Evolutionary conservation across 2,888 invertebrate genomes (phyloP).

Genomic region (Eudasyphora cyanicolor): DNA sequence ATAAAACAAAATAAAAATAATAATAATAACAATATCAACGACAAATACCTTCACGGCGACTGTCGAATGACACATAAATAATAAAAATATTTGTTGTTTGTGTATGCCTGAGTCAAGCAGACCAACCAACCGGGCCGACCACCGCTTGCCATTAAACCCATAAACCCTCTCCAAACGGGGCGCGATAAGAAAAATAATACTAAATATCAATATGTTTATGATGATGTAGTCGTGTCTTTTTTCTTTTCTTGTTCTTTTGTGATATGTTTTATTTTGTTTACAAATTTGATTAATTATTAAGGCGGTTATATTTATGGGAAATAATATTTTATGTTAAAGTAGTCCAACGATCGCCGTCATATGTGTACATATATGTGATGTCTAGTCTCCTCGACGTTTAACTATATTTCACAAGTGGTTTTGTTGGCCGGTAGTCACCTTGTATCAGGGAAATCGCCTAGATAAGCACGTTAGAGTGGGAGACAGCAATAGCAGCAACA

Average conservation of each 20-base stretch:
- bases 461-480: not conserved
- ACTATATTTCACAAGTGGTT: constrained; percentile 20
- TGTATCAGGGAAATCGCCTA: not conserved
- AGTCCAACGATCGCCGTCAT: not conserved
- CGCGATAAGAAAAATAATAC: constrained; percentile 2
- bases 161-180: not conserved
- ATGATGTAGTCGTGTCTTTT: no score
- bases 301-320: constrained; percentile 5
- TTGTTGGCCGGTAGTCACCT: not conserved
- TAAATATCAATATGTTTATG: not conserved
- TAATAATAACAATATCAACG: not conserved
- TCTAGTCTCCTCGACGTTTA: not conserved
- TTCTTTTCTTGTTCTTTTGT: not conserved
- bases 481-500: not conserved
- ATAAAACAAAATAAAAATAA: constrained; percentile 9
- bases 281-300: constrained; percentile 38
- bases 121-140: no score
- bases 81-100: not conserved
- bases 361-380: not conserved
- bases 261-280: constrained; percentile 24
- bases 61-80: not conserved
- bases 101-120: not conserved
- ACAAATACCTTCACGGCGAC: not conserved
- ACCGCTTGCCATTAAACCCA: not conserved
- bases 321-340: not conserved